Base-by-base conservation (phyloP, 1,140 invertebrate species). In the Papilio dardanus region DNA sequence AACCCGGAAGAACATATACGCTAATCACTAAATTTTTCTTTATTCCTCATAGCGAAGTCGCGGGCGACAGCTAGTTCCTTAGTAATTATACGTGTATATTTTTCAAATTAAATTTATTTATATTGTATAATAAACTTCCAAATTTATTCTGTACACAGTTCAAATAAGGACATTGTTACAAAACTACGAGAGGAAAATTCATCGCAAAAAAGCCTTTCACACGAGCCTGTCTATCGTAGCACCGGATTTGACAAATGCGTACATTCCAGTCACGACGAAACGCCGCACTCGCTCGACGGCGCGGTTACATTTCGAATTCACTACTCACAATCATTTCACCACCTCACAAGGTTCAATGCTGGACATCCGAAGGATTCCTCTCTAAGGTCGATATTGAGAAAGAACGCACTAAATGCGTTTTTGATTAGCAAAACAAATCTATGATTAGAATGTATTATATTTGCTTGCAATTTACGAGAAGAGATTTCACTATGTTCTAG, bases 241-340 rank as follows among this genome's bases (percentile, higher is more conserved):
- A 30, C 33, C 16, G 65, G 30, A 35, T 67, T 67, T 67, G 65
- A 67, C 19, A 67, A 69, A 69, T 69, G 67, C 19, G 35, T 69
- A 69, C 67, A 69, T 69, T 69, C 67, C 42, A 69, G 67, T 69
- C 67, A 69, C 67, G 67, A n/a, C 42, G 67, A 21, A 33, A 40
- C 35, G 33, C 33, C 6, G n/a, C 21, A 35, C 54, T 62, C 54
- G 65, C 33, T 40, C 5, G 4, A 46, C 42, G 5, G 3, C 42
- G 19, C 19, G 33, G 19, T 12, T 12, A 21, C 33, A 69, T 69
- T 69, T 69, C 35, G 8, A 40, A 69, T 69, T 69, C 67, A 40
- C 19, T 12, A 40, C 67, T 69, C 67, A 40, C n/a, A 37, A 40
- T 69, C 31, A 69, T 37, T 37, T 40, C 67, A 35, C n/a, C 67